Percentiles rank a stretch among this genome's conserved stretches.
phyloP scores from a whole-genome alignment of 2,888 invertebrate genomes.

The Caenorhabditis sp. region DNA sequence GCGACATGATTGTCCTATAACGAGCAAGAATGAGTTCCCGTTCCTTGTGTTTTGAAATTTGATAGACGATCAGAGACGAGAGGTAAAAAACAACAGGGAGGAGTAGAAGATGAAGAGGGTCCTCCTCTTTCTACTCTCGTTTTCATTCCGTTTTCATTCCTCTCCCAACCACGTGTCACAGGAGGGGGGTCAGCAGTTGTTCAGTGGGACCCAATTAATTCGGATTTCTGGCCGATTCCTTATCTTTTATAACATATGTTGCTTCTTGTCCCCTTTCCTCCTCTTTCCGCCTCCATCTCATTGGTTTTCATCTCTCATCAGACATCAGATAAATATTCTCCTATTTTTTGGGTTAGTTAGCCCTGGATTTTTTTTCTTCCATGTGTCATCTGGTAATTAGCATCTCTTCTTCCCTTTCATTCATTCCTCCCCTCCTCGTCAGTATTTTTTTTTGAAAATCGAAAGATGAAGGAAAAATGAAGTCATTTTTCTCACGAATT shows the following conservation, averaged over 20 bases:
- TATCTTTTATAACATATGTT: constrained; percentile 45
- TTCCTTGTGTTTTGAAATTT: not conserved
- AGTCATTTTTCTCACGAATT: constrained; percentile 4
- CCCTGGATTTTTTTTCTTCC: constrained; percentile 12
- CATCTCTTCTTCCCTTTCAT: not conserved
- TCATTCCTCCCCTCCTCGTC: not conserved
- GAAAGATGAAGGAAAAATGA: constrained; percentile 7
- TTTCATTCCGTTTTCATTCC: not conserved
- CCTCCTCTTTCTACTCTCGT: no score
- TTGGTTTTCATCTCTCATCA: constrained; percentile 11
- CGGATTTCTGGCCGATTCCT: constrained; percentile 36
- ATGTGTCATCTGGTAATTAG: not conserved
- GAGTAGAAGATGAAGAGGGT: no score
- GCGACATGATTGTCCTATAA: not conserved
- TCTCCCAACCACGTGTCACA: not conserved
- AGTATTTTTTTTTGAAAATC: not conserved
- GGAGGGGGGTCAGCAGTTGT: constrained; percentile 29
- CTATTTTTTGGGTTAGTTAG: no score
- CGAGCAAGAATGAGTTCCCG: not conserved
- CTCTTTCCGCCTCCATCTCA: constrained; percentile 7
- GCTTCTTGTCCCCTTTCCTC: constrained; percentile 13
- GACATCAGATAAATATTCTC: not conserved
- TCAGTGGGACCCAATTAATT: constrained; percentile 51
- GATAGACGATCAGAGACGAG: not conserved
- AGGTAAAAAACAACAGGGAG: not conserved